These are phyloP conservation scores for Falco concolor DNA, from an alignment of 2,797 vertebrate genomes.

Conservation along the genomic window DNA sequence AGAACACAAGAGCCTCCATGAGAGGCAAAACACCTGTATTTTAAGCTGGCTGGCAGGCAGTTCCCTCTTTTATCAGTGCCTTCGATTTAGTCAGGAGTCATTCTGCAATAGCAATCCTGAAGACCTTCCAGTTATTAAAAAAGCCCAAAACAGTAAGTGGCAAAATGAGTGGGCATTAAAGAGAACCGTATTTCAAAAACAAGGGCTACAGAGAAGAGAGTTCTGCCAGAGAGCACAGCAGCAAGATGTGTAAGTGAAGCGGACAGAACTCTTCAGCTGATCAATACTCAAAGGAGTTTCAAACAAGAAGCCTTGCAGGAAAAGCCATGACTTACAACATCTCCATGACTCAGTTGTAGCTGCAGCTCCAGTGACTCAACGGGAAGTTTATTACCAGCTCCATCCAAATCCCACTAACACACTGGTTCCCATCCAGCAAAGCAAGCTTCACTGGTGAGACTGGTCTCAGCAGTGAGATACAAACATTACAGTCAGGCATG, in stretches of 20 bases:
- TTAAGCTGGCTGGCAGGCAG: not conserved
- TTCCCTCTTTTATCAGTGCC: not conserved
- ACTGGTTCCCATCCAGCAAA: constrained; percentile 49
- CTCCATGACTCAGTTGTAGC: constrained; percentile 41
- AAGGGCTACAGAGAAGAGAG: not conserved
- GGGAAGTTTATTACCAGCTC: constrained; percentile 21
- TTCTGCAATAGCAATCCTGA: not conserved
- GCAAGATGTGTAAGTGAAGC: not conserved
- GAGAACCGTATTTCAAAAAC: not conserved
- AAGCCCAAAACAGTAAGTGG: not conserved
- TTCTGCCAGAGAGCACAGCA: not conserved
- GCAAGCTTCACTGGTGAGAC: constrained; percentile 59
- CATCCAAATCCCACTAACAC: constrained; percentile 26
- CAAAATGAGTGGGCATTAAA: not conserved
- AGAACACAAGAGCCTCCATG: not conserved
- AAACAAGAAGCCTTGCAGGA: not conserved
- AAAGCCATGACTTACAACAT: not conserved
- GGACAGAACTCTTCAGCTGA: not conserved
- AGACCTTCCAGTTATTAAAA: not conserved
- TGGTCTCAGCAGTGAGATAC: constrained; percentile 35
- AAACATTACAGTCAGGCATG: constrained; percentile 5
- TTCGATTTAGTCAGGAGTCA: not conserved
- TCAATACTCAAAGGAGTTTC: not conserved
- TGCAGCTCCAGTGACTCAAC: constrained; percentile 53
- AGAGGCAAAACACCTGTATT: not conserved